Base-by-base conservation (phyloP, 2,113 vertebrate genomes). In the Uria lomvia region DNA sequence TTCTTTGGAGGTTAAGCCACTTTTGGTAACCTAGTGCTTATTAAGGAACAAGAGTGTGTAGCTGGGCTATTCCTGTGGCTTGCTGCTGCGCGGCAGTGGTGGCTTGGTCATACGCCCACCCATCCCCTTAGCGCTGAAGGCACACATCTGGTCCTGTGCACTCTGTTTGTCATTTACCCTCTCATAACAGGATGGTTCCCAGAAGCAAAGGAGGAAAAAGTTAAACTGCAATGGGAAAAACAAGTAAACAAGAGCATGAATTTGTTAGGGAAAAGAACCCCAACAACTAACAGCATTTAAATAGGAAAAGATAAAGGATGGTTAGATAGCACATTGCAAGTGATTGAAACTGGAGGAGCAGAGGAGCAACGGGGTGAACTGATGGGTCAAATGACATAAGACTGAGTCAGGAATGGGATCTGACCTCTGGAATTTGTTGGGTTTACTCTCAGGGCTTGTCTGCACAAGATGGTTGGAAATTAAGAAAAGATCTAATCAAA, bases 61-160 rank as follows among this genome's bases (percentile, higher is more conserved):
- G 40, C 81, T 70, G 43, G 70, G 58, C 38, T 91, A 14, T 11
- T 63, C 40, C 43, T 43, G 89, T 32, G 75, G 58, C 59, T 86
- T 49, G 59, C 50, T 94, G 77, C 63, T 88, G 58, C 72, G 58
- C 72, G 77, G 40, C 40, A 45, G 5, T 20, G 66, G 42, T 83
- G 74, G 86, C 47, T 92, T 72, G 43, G 80, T 90, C 63, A 8
- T 71, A 40, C 1, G 18, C 52, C 75, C 43, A 56, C 72, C 74
- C 85, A 55, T 55, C 47, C 66, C 52, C 65, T 59, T 24, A 10
- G 74, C 49, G 85, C 32, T 88, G 77, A 93, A 95, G 88, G 88
- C 74, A 82, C 74, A 63, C 66, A n/a, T 78, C 65, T 90, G 90
- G 42, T 94, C 60, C 91, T 67, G 43, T 63, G 76, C 77, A 22